Evolutionary conservation across 2,888 invertebrate genomes (phyloP), one percentile per base, ranked within the genome.

Genomic region (Agrochola circellaris): DNA sequence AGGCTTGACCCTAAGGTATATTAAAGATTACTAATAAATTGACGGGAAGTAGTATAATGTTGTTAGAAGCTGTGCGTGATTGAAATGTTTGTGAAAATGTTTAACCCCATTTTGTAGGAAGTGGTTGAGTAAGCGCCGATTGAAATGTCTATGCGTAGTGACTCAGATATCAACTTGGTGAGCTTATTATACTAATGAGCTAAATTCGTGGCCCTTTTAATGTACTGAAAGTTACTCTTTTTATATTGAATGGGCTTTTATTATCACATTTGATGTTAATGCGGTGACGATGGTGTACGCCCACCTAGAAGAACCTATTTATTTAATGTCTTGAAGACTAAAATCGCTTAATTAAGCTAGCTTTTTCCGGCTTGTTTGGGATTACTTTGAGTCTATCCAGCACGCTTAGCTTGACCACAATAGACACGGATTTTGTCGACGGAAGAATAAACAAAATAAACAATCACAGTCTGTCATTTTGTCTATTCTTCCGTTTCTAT

Each of bases 1-100:
- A 45, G 42, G n/a, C 51, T 75, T 45, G 23, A 30, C 48, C 72
- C 11, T 61, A 72, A 65, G 48, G 62, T 79, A 42, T 60, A 77
- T 70, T 77, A 86, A 87, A 86, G 83, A 81, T 84, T 82, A 78
- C 38, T 65, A 60, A 68, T 58, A 48, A 84, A 74, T 77, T 77
- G 84, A 80, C 82, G 54, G 88, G 86, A 87, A 81, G 77, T 78
- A 75, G 26, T 77, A 81, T 81, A 73, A 61, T 75, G 73, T 70
- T 13, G 66, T 69, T 69, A n/a, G 71, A 74, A 69, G 58, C 11
- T 72, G 62, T 70, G 48, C 62, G n/a, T 74, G 83, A 79, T 72
- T 64, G 45, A 72, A 75, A 58, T 79, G 65, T 78, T 74, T 81
- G 79, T 71, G 85, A 87, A 85, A 68, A 67, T 75, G 73, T 74